Evolutionary conservation across 2,113 vertebrate species (phyloP), one percentile per base, ranked within the genome.

Genomic region (Oenanthe oenanthe): DNA sequence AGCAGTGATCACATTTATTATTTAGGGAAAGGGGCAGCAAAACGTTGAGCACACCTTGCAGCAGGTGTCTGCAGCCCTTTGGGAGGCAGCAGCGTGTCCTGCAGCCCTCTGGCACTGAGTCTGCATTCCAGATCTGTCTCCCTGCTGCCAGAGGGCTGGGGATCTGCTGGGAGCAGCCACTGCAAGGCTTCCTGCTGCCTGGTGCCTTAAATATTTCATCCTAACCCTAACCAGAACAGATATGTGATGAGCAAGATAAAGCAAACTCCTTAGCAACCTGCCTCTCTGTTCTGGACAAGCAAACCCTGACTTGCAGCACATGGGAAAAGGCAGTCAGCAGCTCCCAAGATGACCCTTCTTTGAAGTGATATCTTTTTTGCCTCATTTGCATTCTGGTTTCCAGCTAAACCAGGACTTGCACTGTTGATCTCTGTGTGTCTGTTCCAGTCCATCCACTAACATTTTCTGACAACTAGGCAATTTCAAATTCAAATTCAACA

Each of bases 171-270:
- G 57, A 92, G 18, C 36, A 66, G 48, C 38, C 28, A 4, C 75
- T 70, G 89, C 68, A 38, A 34, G n/a, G 5, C 57, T 11, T 56
- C 75, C 34, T 48, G 51, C 12, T 47, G 85, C 42, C 68, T 66
- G 40, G 36, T 62, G 26, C n/a, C 42, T 76, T 94, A 34, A 95
- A 93, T 94, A 93, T 93, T 89, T 92, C 48, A 88, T 95, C 81
- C 51, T 47, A 36, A 26, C 51, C 47, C 31, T 51, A 88, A 43
- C 68, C 53, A 51, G 57, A 63, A 43, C 29, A 78, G 38, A 50
- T 45, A 57, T 2, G 2, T 57, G 60, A 92, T 88, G 47, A 91
- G 47, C n/a, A 90, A 95, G 83, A 63, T 15, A 79, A 76, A 88
- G 28, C 14, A 47, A 89, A 73, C 73, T 70, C 40, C 29, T 71